Evolutionary conservation across 2,113 vertebrate genomes (phyloP).

Genomic region (Alethe diademata): DNA sequence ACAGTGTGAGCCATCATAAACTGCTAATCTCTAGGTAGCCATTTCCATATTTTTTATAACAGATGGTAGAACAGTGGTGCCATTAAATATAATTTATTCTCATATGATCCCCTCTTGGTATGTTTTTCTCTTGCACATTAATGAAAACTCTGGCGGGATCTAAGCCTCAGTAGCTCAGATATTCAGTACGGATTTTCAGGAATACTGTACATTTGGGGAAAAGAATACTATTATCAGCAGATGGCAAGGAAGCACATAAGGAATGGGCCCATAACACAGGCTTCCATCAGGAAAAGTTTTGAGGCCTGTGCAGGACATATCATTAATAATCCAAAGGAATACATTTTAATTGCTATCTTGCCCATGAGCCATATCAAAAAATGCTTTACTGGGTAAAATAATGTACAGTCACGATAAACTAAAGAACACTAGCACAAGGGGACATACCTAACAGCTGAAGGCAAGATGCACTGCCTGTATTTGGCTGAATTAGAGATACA

Average conservation of each 20-base stretch:
- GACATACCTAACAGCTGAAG: not conserved
- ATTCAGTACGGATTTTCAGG: not conserved
- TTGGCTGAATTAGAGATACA: not conserved
- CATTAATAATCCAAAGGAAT: not conserved
- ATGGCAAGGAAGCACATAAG: not conserved
- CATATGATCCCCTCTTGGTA: not conserved
- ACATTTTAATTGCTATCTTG: not conserved
- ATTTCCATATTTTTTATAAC: conserved; percentile 19
- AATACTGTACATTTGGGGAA: not conserved
- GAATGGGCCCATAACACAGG: not conserved
- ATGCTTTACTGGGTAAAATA: not conserved
- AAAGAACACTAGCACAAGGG: not conserved
- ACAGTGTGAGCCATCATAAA: not conserved
- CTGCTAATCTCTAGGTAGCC: not conserved
- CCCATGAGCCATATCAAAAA: not conserved
- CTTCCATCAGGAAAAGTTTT: not conserved
- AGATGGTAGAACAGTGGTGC: conserved; percentile 2
- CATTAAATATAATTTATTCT: conserved; percentile 33
- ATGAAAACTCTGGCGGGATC: not conserved
- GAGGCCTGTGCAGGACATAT: not conserved
- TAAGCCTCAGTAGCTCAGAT: not conserved
- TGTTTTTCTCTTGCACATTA: not conserved
- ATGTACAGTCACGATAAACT: not conserved
- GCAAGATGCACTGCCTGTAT: not conserved
- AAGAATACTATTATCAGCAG: not conserved